These are phyloP conservation scores for Ecdyonurus torrentis DNA, from an alignment of 2,888 invertebrate genomes.

Conservation along the genomic window DNA sequence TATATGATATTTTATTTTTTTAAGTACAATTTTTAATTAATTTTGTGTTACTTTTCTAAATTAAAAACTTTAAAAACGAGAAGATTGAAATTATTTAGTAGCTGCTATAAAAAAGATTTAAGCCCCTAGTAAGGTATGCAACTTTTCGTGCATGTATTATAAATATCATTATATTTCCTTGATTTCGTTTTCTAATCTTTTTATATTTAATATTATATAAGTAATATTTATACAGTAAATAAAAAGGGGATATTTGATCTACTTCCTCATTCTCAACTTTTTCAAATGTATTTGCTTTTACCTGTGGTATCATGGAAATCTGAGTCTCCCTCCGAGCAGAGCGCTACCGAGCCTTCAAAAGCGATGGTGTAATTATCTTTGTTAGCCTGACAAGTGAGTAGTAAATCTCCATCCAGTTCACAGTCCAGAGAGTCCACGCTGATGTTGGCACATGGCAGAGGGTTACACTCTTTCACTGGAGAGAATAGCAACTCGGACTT, in stretches of 20 bases:
- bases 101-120: no score
- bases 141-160: no score
- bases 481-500: slow-evolving; percentile 83
- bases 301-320: slow-evolving; percentile 37
- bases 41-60: no score
- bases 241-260: no score
- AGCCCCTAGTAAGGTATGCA: no score
- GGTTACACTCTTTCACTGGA: slow-evolving; percentile 63
- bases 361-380: slow-evolving; percentile 92
- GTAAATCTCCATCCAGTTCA: slow-evolving; percentile 68
- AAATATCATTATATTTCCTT: no score
- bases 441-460: slow-evolving; percentile 51
- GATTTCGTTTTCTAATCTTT: not conserved
- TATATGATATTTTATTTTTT: no score
- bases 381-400: slow-evolving; percentile 80
- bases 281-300: no score
- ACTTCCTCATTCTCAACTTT: no score
- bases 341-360: slow-evolving; percentile 73
- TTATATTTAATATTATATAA: not conserved
- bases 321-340: slow-evolving; percentile 63
- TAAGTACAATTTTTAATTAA: no score
- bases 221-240: not conserved
- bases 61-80: no score
- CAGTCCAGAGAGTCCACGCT: slow-evolving; percentile 85
- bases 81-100: no score